phyloP scores from a whole-genome alignment of 2,113 vertebrate species.

The Petaurus breviceps region DNA sequence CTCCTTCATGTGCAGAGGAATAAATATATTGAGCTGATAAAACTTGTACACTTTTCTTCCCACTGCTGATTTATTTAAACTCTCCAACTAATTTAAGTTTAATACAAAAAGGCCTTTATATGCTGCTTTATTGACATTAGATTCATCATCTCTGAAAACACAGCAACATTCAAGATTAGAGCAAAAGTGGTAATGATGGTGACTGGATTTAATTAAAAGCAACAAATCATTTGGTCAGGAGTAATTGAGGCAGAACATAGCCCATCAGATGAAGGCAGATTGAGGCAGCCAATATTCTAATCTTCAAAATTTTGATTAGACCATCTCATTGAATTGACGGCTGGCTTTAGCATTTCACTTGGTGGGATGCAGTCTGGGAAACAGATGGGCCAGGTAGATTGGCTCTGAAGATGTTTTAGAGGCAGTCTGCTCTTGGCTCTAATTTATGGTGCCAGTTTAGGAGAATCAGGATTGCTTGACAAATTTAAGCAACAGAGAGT shows the following conservation, averaged over 20 bases:
- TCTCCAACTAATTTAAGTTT: conserved; percentile 74
- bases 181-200: conserved; percentile 51
- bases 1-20: conserved; percentile 13
- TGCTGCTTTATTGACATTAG: conserved; percentile 40
- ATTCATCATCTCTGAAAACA: conserved; percentile 63
- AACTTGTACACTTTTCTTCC: conserved; percentile 57
- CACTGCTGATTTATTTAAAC: conserved; percentile 67
- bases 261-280: neutral
- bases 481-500: neutral
- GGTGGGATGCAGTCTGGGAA: neutral
- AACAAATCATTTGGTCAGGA: conserved; percentile 61
- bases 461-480: neutral
- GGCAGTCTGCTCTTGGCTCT: neutral
- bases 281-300: conserved; percentile 49
- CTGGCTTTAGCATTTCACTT: neutral
- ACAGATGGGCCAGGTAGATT: neutral
- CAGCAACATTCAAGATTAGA: conserved; percentile 36
- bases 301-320: neutral
- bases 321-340: neutral
- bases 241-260: conserved; percentile 35
- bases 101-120: conserved; percentile 60
- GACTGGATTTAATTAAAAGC: conserved; percentile 74
- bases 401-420: neutral
- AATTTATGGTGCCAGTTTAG: neutral
- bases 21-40: conserved; percentile 56